Evolutionary conservation across 2,113 vertebrate species (phyloP).

Genomic region (Heterocephalus glaber): DNA sequence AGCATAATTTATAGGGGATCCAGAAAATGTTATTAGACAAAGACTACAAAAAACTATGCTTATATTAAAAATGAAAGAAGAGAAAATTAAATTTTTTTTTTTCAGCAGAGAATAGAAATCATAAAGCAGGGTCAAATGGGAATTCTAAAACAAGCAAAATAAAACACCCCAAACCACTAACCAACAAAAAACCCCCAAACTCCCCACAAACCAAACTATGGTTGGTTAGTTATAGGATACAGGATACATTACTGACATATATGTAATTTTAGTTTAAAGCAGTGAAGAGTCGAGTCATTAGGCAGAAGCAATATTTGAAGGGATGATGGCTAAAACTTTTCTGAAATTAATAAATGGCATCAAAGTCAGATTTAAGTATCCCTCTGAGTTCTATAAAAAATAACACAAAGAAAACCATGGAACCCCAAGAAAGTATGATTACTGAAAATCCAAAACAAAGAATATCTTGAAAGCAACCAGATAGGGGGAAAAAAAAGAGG

Average conservation of each 20-base stretch:
- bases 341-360: slow-evolving; percentile 41
- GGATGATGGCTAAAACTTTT: not conserved
- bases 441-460: not conserved
- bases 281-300: not conserved
- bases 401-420: slow-evolving; percentile 4
- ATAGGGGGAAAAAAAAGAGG: not conserved
- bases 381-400: not conserved
- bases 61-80: slow-evolving; percentile 29
- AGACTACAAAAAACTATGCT: slow-evolving; percentile 34
- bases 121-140: slow-evolving; percentile 41
- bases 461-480: not conserved
- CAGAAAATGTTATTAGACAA: not conserved
- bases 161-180: not conserved
- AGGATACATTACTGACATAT: not conserved
- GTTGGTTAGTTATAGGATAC: not conserved
- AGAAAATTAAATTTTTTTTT: slow-evolving; percentile 18
- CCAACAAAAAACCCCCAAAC: not conserved
- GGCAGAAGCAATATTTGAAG: slow-evolving; percentile 1
- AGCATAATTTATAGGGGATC: not conserved
- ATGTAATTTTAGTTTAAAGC: not conserved
- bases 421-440: not conserved
- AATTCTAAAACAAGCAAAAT: slow-evolving; percentile 42
- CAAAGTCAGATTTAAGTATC: slow-evolving; percentile 38
- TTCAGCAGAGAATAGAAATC: slow-evolving; percentile 2
- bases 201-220: not conserved